Evolutionary conservation across 2,113 vertebrate genomes (phyloP).

Genomic region (Neomonachus schauinslandi): DNA sequence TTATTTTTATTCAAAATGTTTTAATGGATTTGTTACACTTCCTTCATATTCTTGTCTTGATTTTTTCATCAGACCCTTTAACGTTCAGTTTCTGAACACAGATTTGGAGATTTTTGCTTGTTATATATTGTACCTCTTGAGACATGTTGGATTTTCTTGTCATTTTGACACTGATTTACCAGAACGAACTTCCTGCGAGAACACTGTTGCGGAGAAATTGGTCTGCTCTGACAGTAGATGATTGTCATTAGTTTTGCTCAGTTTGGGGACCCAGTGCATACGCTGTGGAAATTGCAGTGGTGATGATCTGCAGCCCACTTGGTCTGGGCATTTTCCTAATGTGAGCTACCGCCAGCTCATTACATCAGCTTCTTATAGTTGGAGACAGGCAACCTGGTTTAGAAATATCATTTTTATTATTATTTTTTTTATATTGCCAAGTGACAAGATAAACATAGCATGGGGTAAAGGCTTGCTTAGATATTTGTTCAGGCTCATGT

Average conservation of each 20-base stretch:
- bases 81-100: constrained; percentile 50
- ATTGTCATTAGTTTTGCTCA: constrained; percentile 73
- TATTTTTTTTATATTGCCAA: background rate
- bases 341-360: background rate
- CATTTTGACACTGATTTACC: constrained; percentile 86
- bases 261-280: background rate
- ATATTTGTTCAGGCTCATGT: background rate
- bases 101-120: constrained; percentile 75
- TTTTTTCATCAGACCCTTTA: constrained; percentile 74
- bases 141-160: constrained; percentile 79
- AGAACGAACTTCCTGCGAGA: constrained; percentile 82
- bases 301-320: background rate
- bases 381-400: background rate
- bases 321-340: background rate
- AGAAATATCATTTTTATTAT: constrained; percentile 3
- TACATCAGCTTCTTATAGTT: background rate
- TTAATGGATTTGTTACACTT: constrained; percentile 67
- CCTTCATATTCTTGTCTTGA: constrained; percentile 56
- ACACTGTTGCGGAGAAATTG: background rate
- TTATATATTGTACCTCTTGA: constrained; percentile 73
- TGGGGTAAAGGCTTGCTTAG: constrained; percentile 6
- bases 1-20: constrained; percentile 55
- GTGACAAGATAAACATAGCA: background rate
- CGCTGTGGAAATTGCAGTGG: background rate
- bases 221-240: background rate